A percentile compares a stretch with the other conserved stretches of the same genome.
Evolutionary conservation across 1,140 invertebrate species (phyloP).

Genomic region (Pteromalus puparum): DNA sequence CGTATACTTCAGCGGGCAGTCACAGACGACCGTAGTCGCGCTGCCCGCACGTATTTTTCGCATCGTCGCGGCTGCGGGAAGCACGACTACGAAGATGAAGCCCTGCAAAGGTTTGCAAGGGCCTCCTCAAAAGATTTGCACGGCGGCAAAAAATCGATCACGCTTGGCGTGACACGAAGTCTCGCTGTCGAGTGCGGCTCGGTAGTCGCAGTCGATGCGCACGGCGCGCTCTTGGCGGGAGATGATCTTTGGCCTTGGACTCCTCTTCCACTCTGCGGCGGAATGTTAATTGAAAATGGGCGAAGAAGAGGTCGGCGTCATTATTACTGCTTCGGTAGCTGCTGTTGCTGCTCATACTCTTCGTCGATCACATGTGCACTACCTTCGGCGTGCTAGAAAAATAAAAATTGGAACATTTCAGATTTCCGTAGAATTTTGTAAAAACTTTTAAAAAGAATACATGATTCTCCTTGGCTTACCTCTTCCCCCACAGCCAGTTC

Average conservation of each 20-base stretch:
- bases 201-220: not conserved
- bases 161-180: not conserved
- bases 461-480: conserved; percentile 58
- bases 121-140: not conserved
- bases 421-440: not conserved
- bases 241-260: conserved; percentile 42
- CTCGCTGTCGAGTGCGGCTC: not conserved
- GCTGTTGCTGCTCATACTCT: not conserved
- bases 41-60: not conserved
- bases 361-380: conserved; percentile 73
- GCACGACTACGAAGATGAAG: conserved; percentile 22
- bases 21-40: not conserved
- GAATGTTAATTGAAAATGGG: conserved; percentile 32
- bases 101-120: conserved; percentile 1
- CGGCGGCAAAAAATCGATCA: conserved; percentile 35
- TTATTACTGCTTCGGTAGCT: conserved; percentile 22
- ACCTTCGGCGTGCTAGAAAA: conserved; percentile 72
- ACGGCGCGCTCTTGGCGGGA: conserved; percentile 17
- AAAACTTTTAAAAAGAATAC: not conserved
- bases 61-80: not conserved
- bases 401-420: conserved; percentile 51
- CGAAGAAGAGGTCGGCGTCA: conserved; percentile 14
- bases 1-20: not conserved
- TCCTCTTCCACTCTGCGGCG: conserved; percentile 22
- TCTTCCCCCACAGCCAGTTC: conserved; percentile 86